Base-by-base conservation (phyloP, 35 echinoderm and acorn worm species). In the Apostichopus parvimensis region DNA sequence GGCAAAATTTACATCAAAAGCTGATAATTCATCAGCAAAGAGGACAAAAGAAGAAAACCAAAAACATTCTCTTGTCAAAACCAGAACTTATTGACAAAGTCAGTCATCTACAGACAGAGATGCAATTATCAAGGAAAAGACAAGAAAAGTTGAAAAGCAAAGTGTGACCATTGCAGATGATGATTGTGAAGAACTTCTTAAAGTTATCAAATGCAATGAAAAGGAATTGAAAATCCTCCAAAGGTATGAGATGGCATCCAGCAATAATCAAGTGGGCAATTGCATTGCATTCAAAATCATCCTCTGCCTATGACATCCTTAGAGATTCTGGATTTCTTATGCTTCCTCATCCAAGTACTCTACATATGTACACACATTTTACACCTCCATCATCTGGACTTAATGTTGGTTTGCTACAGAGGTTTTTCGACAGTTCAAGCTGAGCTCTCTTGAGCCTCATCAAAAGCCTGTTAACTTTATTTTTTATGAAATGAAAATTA, bases 251-350 rank as follows among this genome's bases (percentile, higher is more conserved):
- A 15, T 96, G 95, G 93, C 95, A 96, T 57, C 95, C 95, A 57
- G 77, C 79, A 1, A 55, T 96, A 9, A 88, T 96, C 4, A 54
- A 66, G 72, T 92, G 93, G 91, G 94, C 93, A 22, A 91, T 92
- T 7, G 95, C 93, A 8, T 62, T 97, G 92, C 93, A 77, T 97
- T 20, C 93, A 94, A 96, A 94, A 77, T 94, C 93, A n/a, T 61
- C 87, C 22, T 8, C 93, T 34, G 92, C 93, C 1, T 95, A 98
- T 65, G 86, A 93, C 15, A 15, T 98, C 1, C 5, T 96, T 1
- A 14, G 93, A 9, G 45, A 92, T 8, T 65, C 91, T 5, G 93
- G 91, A 8, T 94, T 90, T 52, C 21, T 96, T 6, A 83, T 57
- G 6, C 57, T 96, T 0, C 93, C 93, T 9, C 93, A 94, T 73